These are phyloP conservation scores for Pampusana beccarii DNA, from an alignment of 2,113 vertebrate species.

Conservation along the genomic window DNA sequence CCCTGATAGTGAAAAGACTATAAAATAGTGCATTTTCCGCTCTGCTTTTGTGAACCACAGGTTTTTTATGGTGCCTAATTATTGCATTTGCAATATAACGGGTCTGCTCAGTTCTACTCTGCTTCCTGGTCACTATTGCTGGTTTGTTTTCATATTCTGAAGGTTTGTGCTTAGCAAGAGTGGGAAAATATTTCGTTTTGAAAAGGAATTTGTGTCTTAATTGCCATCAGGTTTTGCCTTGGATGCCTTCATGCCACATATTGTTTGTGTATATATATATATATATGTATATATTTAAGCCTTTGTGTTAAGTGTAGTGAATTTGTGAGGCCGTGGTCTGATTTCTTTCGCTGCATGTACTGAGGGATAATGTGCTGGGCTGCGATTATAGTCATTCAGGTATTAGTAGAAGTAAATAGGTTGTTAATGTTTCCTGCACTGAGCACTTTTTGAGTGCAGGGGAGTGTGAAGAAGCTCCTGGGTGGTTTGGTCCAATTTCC, in stretches of 20 bases:
- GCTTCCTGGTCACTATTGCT: not conserved
- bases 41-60: fast-evolving
- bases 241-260: not conserved
- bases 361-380: fast-evolving
- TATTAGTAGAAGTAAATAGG: not conserved
- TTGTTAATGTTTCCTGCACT: fast-evolving
- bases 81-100: fast-evolving
- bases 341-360: fast-evolving
- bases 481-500: not conserved
- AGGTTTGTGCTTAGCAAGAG: not conserved
- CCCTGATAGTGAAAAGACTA: fast-evolving
- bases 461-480: not conserved
- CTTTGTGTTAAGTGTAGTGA: not conserved
- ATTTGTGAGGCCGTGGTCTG: fast-evolving
- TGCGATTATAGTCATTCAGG: not conserved
- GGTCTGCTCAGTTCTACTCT: fast-evolving
- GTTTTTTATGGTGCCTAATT: fast-evolving
- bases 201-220: not conserved
- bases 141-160: not conserved
- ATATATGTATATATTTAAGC: no score
- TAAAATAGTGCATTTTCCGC: fast-evolving
- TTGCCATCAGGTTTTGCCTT: not conserved
- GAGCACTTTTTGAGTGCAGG: not conserved
- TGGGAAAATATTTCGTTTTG: fast-evolving
- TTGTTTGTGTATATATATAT: not conserved